phyloP scores from a whole-genome alignment of 2,888 invertebrate species.

The Anticlea derivata region DNA sequence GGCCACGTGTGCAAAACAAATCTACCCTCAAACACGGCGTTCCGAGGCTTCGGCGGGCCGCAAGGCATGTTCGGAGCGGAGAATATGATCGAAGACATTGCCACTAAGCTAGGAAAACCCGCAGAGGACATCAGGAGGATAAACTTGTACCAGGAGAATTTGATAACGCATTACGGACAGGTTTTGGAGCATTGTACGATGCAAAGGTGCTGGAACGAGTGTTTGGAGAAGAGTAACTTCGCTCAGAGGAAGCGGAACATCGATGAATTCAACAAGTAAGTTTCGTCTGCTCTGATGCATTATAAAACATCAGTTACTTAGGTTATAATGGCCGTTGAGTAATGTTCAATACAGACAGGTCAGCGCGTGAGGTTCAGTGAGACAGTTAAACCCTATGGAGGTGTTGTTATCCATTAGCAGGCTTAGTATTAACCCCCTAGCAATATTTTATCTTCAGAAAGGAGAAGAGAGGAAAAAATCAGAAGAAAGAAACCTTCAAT shows the following conservation, averaged over 20 bases:
- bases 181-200: conserved; percentile 88
- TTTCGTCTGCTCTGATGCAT: conserved; percentile 20
- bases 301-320: too few species aligned
- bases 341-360: too few species aligned
- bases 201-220: conserved; percentile 91
- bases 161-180: conserved; percentile 91
- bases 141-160: conserved; percentile 93
- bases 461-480: too few species aligned
- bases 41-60: conserved; percentile 95
- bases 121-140: conserved; percentile 85
- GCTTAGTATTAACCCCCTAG: too few species aligned
- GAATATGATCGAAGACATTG: conserved; percentile 89
- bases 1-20: conserved; percentile 94
- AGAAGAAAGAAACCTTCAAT: too few species aligned
- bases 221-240: conserved; percentile 87
- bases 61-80: conserved; percentile 96
- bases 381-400: too few species aligned
- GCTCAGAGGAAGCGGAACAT: conserved; percentile 82
- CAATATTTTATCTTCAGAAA: too few species aligned
- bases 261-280: conserved; percentile 88
- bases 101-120: conserved; percentile 86
- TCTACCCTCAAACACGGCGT: conserved; percentile 95
- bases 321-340: too few species aligned
- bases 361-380: too few species aligned
- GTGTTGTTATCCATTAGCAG: too few species aligned